Conservation (phyloP, 2,888 invertebrate genomes). For the Cheilosia scutellata region DNA sequence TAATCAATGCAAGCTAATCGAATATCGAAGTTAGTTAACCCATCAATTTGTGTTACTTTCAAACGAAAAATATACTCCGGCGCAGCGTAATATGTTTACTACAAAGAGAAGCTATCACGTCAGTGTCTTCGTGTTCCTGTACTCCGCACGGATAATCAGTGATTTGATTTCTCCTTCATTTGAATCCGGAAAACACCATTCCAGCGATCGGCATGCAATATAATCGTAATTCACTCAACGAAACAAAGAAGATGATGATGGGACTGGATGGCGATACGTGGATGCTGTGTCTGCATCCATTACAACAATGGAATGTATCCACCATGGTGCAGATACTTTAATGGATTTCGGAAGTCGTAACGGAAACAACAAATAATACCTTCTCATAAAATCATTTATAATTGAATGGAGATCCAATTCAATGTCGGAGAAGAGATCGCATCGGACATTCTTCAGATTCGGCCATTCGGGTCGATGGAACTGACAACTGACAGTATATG, state of each 20-base stretch:
- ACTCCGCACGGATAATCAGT: constrained; percentile 4
- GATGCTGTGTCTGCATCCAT: constrained; percentile 23
- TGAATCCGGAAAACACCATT: constrained; percentile 57
- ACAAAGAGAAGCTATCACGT: not conserved
- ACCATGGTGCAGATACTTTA: constrained; percentile 22
- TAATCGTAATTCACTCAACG: constrained; percentile 43
- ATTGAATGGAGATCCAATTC: constrained; percentile 22
- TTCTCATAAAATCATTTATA: constrained; percentile 9
- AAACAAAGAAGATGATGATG: constrained; percentile 13
- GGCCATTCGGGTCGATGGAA: constrained; percentile 10
- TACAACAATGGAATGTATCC: constrained; percentile 25
- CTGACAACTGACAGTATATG: not conserved
- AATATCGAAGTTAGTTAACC: constrained; percentile 38
- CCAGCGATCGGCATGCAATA: not conserved
- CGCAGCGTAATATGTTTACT: not conserved
- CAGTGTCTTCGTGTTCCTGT: not conserved
- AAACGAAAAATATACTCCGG: constrained; percentile 36
- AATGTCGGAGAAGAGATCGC: constrained; percentile 4
- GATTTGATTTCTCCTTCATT: constrained; percentile 63
- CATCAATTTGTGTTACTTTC: constrained; percentile 65
- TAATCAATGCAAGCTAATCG: constrained; percentile 39
- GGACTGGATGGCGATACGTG: not conserved
- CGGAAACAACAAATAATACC: constrained; percentile 17
- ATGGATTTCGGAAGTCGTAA: constrained; percentile 63
- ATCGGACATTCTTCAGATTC: constrained; percentile 13